Evolutionary conservation across 2,888 invertebrate species (phyloP).

Genomic region (Glaucopsyche alexis): DNA sequence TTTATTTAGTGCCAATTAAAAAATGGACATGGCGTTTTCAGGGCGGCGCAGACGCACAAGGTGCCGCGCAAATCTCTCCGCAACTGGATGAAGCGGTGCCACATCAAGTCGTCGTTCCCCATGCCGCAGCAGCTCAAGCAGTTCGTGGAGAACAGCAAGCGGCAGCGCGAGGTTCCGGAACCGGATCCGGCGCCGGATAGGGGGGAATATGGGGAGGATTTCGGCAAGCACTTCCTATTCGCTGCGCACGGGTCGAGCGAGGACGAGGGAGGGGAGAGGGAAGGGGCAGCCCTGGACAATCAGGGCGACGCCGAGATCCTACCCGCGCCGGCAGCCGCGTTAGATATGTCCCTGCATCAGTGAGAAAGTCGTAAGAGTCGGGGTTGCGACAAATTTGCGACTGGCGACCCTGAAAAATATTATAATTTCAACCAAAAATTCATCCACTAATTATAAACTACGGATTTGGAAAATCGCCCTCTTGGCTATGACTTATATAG

Average conservation of each 20-base stretch:
- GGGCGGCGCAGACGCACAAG: constrained; percentile 81
- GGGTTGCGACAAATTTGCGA: too few relatives aligned
- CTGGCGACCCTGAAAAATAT: neutral
- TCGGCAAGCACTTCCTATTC: constrained; percentile 70
- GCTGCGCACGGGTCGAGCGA: constrained; percentile 57
- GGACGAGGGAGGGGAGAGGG: constrained; percentile 50
- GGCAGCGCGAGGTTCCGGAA: constrained; percentile 57
- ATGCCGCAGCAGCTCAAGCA: constrained; percentile 80
- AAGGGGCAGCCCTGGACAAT: constrained; percentile 36
- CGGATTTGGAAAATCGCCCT: neutral
- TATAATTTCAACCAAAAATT: too few relatives aligned
- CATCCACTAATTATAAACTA: too few relatives aligned
- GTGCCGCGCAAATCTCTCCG: constrained; percentile 81
- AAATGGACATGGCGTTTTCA: constrained; percentile 46
- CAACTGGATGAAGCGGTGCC: constrained; percentile 82
- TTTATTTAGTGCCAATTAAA: too few relatives aligned
- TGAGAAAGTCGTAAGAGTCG: constrained; percentile 35
- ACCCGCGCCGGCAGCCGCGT: neutral
- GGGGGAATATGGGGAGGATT: constrained; percentile 46
- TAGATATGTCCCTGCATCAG: constrained; percentile 64
- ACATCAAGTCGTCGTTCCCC: constrained; percentile 80
- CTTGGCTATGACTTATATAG: neutral
- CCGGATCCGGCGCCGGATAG: constrained; percentile 47
- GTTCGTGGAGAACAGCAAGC: constrained; percentile 77
- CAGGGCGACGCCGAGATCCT: constrained; percentile 47